Percentiles rank a stretch among this genome's conserved stretches.
These are phyloP conservation scores for Cinara cedri DNA, from an alignment of 2,888 invertebrate species.

Conservation along the genomic window DNA sequence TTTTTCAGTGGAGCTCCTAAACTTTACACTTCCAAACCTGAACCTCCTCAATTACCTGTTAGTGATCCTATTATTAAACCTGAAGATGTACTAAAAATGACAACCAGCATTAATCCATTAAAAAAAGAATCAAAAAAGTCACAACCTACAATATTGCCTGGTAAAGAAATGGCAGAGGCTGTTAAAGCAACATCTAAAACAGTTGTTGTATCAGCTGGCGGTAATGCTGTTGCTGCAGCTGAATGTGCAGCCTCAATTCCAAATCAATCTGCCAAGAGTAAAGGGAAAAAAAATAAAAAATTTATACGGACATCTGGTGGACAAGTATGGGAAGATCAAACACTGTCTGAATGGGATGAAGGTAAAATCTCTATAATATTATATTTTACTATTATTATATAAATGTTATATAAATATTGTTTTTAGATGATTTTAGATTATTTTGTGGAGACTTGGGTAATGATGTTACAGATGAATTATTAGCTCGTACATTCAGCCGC, in stretches of 20 bases:
- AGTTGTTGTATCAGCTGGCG: slow-evolving; percentile 46
- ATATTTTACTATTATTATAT: background rate
- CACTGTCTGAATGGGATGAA: slow-evolving; percentile 94
- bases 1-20: slow-evolving; percentile 64
- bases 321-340: slow-evolving; percentile 94
- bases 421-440: slow-evolving; percentile 90
- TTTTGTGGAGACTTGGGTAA: slow-evolving; percentile 99
- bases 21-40: slow-evolving; percentile 63
- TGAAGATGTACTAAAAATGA: slow-evolving; percentile 60
- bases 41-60: slow-evolving; percentile 62
- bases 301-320: slow-evolving; percentile 92
- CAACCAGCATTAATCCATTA: slow-evolving; percentile 36
- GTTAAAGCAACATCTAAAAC: slow-evolving; percentile 58
- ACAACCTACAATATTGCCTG: slow-evolving; percentile 46
- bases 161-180: slow-evolving; percentile 59
- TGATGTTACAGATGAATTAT: slow-evolving; percentile 96
- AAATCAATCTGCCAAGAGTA: slow-evolving; percentile 59
- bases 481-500: slow-evolving; percentile 94
- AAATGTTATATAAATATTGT: background rate
- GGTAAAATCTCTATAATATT: slow-evolving; percentile 63
- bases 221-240: slow-evolving; percentile 48
- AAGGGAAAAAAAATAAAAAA: slow-evolving; percentile 71
- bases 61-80: slow-evolving; percentile 49
- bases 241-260: slow-evolving; percentile 52
- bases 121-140: slow-evolving; percentile 57